Base-by-base conservation (phyloP, 2,113 vertebrate genomes). In the Phyllostomus discolor region DNA sequence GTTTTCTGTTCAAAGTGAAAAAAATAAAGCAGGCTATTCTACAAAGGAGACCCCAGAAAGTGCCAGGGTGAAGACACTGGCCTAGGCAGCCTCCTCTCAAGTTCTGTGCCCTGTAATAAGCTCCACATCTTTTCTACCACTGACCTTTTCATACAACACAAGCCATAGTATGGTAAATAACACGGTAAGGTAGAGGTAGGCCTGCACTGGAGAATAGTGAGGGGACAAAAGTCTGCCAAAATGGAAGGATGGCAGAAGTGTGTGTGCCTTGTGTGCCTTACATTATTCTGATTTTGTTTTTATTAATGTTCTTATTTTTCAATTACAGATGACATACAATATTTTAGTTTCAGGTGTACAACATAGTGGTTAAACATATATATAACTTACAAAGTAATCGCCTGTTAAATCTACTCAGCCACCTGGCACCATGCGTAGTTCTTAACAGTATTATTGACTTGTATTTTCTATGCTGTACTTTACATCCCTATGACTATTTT, bases 1-100 rank as follows among this genome's bases (percentile, higher is more conserved):
- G 35, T 94, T 93, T 95, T 95, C 52, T 69, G 41, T 91, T 88
- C 35, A 73, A 54, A 79, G 17, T 62, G 14, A 43, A 1, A 48
- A 19, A 43, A 10, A 28, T 9, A 16, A 82, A 41, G 8, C 33
- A 19, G 50, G 38, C 66, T 41, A 0, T 43, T 87, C 0, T 7
- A 24, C 35, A 31, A 4, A 5, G 35, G 38, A 50, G 54, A 57
- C 33, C 35, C 54, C 72, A 38, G 66, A 35, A 20, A 28, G 31
- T 59, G 69, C 20, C 28, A 11, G n/a, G 31, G 35, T 33, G 9
- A 20, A 38, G 22, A 10, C 7, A 0, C 7, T 0, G 26, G 52
- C 22, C 33, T 8, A 28, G 26, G 35, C 24, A 7, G 59, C 81
- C 33, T 84, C 52, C 46, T 24, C 20, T 7, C 14, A 54, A 26